These are phyloP conservation scores for Parasteatoda tepidariorum DNA, from an alignment of 1,140 invertebrate genomes.

Conservation along the genomic window DNA sequence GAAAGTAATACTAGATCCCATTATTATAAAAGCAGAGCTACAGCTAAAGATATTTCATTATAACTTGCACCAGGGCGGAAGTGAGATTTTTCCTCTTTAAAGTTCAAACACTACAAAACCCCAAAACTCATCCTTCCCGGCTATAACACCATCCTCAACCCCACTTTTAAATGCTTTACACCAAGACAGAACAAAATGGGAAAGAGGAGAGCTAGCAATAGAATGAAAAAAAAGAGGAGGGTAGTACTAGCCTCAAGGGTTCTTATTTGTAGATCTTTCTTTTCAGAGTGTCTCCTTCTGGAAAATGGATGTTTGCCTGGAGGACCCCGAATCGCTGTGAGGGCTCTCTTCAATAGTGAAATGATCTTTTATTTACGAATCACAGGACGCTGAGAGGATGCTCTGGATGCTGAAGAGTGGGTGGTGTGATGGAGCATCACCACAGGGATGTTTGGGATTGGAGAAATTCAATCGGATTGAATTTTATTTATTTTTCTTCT, in stretches of 20 bases:
- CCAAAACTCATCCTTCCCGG: conserved; percentile 22
- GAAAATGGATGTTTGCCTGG: conserved; percentile 41
- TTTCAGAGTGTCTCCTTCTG: not conserved
- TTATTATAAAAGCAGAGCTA: not conserved
- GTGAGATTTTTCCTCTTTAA: not conserved
- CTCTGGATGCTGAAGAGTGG: not conserved
- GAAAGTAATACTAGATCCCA: no score
- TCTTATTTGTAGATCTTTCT: conserved; percentile 18
- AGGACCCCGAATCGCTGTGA: not conserved
- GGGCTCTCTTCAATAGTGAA: not conserved
- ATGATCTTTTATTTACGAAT: conserved; percentile 44
- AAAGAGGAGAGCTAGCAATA: not conserved
- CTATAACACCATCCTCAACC: conserved; percentile 34
- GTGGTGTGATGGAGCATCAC: not conserved
- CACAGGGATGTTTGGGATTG: not conserved
- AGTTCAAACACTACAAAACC: conserved; percentile 42
- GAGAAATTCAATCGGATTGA: no score
- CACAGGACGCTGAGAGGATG: not conserved
- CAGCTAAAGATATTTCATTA: conserved; percentile 17
- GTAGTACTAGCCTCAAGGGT: not conserved
- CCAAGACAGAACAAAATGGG: not conserved
- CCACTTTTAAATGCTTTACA: conserved; percentile 13
- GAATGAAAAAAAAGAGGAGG: not conserved
- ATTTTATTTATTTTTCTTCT: no score
- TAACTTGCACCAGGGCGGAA: not conserved